These are phyloP conservation scores for Oligia latruncula DNA, from an alignment of 2,888 invertebrate genomes.

Conservation along the genomic window DNA sequence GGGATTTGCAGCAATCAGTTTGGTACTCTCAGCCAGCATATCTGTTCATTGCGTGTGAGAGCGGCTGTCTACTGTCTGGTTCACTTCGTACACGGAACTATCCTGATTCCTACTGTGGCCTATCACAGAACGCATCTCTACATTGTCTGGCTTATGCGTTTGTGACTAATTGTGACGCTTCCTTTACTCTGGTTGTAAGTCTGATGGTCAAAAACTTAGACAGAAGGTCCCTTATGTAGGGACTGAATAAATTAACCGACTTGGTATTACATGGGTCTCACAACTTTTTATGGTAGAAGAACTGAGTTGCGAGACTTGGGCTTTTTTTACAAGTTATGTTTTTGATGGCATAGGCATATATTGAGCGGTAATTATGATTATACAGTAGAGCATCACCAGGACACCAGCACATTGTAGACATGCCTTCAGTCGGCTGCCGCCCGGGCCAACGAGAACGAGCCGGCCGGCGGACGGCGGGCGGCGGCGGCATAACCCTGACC, in stretches of 20 bases:
- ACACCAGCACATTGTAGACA: too few species aligned
- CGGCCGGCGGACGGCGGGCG: neutral
- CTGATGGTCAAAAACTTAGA: neutral
- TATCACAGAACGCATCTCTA: neutral
- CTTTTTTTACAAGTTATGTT: too few species aligned
- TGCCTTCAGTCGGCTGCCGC: neutral
- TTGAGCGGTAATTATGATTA: too few species aligned
- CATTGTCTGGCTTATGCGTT: neutral
- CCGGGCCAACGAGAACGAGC: slow-evolving; percentile 10
- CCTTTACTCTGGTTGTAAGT: neutral
- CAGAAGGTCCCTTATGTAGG: too few species aligned
- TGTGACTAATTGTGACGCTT: neutral
- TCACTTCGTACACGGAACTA: neutral
- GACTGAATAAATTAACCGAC: too few species aligned
- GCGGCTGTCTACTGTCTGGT: neutral
- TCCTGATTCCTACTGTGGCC: neutral
- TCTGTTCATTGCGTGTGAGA: neutral
- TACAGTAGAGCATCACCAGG: too few species aligned
- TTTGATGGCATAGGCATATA: too few species aligned
- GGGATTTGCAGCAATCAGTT: neutral
- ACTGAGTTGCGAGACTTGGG: too few species aligned
- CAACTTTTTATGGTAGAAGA: too few species aligned
- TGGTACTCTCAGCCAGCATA: neutral
- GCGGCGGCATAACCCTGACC: too few species aligned
- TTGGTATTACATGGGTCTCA: too few species aligned